Base-by-base conservation (phyloP, 2,797 vertebrate species). In the Chaenodraco wilsoni region DNA sequence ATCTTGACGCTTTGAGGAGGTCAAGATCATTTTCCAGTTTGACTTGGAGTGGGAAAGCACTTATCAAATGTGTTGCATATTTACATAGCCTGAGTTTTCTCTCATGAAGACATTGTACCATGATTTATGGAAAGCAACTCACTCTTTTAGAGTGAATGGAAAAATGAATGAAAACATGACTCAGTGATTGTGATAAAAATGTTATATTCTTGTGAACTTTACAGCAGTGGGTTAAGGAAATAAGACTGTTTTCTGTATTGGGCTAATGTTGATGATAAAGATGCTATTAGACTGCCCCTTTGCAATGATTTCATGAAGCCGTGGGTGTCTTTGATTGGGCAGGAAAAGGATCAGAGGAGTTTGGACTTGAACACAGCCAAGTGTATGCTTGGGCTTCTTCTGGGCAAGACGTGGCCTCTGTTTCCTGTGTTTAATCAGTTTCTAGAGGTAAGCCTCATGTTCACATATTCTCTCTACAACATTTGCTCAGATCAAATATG, bases 321-420 rank as follows among this genome's bases (percentile, higher is more conserved):
- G 63, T 62, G 33, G 84, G 57, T 86, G 57, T 90, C 83, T 45
- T 84, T 88, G 49, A 90, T 84, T 88, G 76, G 60, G 88, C 92
- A 99, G 98, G 98, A 99, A 95, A 99, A 99, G 89, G 98, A 99
- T 93, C 98, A 99, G 91, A 96, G 98, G 92, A 99, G 98, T 95
- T 95, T 99, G 96, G 98, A 99, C 93, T 96, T 99, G 87, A 99
- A 98, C 94, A 99, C 98, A 89, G 98, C 98, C 89, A 99, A 99
- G 87, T 99, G 98, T 85, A 99, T 99, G 98, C 92, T 99, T 95
- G 98, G 98, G 78, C 97, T 99, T 90, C 96, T 99, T 74, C 90
- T 99, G 93, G 98, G 98, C 90, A 99, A 99, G 95, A 97, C 96
- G 12, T 99, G 98, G 98, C 96, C 98, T 49, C 95, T 99, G 81